Conservation (phyloP, 2,113 vertebrate genomes). For the Nipponia nippon region DNA sequence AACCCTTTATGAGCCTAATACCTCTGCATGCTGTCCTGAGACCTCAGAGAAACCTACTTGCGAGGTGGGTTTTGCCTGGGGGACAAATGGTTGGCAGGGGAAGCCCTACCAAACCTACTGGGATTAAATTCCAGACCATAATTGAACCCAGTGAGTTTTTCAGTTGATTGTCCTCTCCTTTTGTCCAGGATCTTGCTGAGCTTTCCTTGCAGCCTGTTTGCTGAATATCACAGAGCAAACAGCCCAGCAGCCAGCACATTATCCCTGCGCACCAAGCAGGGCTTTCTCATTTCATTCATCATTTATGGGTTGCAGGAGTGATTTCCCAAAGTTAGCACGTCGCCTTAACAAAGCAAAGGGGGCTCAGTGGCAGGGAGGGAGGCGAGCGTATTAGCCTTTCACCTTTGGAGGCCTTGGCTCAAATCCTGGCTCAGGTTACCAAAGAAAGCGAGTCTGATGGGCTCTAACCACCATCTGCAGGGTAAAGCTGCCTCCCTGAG, state of each 20-base stretch:
- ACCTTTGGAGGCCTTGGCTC: not conserved
- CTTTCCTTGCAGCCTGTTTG: not conserved
- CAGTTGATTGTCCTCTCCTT: not conserved
- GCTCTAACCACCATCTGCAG: not conserved
- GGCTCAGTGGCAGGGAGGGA: not conserved
- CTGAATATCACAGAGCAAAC: not conserved
- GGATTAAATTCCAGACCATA: not conserved
- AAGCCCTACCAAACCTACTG: not conserved
- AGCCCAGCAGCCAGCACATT: not conserved
- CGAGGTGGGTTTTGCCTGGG: not conserved
- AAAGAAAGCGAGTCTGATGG: not conserved
- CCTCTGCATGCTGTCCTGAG: not conserved
- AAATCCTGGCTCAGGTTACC: slow-evolving; percentile 20
- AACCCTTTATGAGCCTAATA: not conserved
- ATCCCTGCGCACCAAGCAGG: not conserved
- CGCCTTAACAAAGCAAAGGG: not conserved
- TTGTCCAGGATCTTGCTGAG: not conserved
- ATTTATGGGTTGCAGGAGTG: not conserved
- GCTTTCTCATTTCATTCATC: not conserved
- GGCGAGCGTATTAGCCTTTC: not conserved
- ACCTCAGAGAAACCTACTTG: not conserved
- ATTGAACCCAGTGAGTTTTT: not conserved
- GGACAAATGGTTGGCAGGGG: not conserved
- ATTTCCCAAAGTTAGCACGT: not conserved
- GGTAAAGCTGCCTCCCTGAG: not conserved